Conservation (phyloP, 2,797 vertebrate genomes). For the Cirrhinus mrigala region DNA sequence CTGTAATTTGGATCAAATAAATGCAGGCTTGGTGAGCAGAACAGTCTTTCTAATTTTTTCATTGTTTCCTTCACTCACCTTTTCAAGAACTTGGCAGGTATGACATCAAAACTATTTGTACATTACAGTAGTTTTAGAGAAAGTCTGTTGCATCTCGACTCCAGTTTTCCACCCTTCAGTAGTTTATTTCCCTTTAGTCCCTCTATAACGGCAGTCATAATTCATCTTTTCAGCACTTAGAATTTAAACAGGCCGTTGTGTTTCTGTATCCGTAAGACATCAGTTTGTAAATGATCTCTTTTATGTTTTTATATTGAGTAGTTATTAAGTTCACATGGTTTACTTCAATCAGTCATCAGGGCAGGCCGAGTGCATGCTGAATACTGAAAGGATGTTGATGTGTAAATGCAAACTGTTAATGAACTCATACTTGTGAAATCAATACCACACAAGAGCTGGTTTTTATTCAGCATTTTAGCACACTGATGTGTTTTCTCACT, state of each 20-base stretch:
- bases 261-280: neutral
- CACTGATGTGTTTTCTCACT: neutral
- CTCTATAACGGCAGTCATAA: neutral
- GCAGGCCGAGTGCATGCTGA: neutral
- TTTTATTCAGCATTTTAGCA: neutral
- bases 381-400: neutral
- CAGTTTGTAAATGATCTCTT: too few species aligned
- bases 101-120: neutral
- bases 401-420: neutral
- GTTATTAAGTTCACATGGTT: neutral
- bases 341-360: neutral
- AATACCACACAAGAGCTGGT: neutral
- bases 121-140: neutral
- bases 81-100: conserved; percentile 4
- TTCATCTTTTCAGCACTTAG: neutral
- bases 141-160: neutral
- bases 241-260: neutral
- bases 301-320: neutral
- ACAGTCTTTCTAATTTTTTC: neutral
- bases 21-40: too few species aligned
- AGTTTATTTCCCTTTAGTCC: neutral
- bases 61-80: neutral
- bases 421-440: neutral
- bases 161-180: neutral
- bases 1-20: too few species aligned